These are phyloP conservation scores for Ailurus styani DNA, from an alignment of 2,113 vertebrate genomes.

Conservation along the genomic window DNA sequence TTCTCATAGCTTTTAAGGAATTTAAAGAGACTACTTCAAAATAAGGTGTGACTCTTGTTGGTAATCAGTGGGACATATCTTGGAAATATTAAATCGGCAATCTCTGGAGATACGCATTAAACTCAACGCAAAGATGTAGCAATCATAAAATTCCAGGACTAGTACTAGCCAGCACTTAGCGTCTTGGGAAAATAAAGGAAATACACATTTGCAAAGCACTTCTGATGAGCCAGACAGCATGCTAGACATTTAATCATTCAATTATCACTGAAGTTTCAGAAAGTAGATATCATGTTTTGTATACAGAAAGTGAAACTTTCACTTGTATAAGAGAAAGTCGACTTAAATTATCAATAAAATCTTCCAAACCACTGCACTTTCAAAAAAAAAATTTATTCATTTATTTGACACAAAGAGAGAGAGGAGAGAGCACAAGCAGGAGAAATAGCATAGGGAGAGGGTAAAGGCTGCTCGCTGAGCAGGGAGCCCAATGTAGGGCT, in stretches of 20 bases:
- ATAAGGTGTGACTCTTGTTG: background rate
- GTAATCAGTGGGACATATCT: background rate
- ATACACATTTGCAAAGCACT: background rate
- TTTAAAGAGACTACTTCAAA: background rate
- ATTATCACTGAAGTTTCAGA: background rate
- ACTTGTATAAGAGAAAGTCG: background rate
- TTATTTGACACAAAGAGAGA: background rate
- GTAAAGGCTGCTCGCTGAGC: background rate
- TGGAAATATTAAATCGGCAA: background rate
- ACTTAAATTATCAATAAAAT: background rate
- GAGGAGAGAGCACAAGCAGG: background rate
- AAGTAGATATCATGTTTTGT: background rate
- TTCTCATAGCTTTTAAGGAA: background rate
- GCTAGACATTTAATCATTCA: background rate
- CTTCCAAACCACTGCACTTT: background rate
- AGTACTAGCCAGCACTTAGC: background rate
- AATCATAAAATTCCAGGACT: background rate
- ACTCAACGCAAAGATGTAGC: background rate
- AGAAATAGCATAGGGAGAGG: background rate
- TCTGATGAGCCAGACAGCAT: background rate
- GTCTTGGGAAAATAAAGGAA: background rate
- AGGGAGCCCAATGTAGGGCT: background rate
- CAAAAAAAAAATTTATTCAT: background rate
- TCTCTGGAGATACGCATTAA: background rate
- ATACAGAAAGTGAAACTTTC: background rate